These are phyloP conservation scores for Xerus inauris DNA, from an alignment of 2,113 vertebrate species.

Conservation along the genomic window DNA sequence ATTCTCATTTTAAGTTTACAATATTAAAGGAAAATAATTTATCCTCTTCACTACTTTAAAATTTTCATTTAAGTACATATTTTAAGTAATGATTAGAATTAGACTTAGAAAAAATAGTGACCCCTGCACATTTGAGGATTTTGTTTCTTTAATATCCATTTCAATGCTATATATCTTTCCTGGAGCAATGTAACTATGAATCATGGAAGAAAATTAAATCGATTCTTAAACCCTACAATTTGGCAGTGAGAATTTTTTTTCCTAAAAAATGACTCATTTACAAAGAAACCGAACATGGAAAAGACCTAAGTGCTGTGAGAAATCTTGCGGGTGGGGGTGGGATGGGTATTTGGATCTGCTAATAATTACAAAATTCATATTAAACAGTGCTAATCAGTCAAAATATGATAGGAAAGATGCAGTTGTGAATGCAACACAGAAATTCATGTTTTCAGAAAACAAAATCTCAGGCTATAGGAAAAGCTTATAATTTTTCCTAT, in stretches of 20 bases:
- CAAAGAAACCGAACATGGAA: slow-evolving; percentile 73
- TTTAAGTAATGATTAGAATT: slow-evolving; percentile 16
- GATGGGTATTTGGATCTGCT: slow-evolving; percentile 32
- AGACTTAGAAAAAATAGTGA: slow-evolving; percentile 48
- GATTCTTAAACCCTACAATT: slow-evolving; percentile 75
- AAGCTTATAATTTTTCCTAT: slow-evolving; percentile 43
- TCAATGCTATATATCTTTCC: slow-evolving; percentile 71
- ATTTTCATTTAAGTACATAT: slow-evolving; percentile 10
- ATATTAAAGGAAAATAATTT: slow-evolving; percentile 18
- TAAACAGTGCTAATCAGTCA: too few relatives aligned
- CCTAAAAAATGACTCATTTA: slow-evolving; percentile 76
- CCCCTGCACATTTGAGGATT: slow-evolving; percentile 14
- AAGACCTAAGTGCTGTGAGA: slow-evolving; percentile 60
- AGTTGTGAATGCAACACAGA: background rate
- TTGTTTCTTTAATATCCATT: slow-evolving; percentile 60
- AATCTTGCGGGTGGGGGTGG: slow-evolving; percentile 17
- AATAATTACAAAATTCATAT: slow-evolving; percentile 18
- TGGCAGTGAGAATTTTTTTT: slow-evolving; percentile 72
- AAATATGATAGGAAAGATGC: background rate
- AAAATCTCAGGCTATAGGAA: background rate
- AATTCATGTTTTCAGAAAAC: background rate
- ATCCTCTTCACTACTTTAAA: background rate
- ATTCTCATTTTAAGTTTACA: slow-evolving; percentile 24
- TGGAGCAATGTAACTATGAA: slow-evolving; percentile 64
- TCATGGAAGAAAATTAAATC: slow-evolving; percentile 79